Conservation (phyloP, 2,113 vertebrate species). For the Marmota flaviventris region DNA sequence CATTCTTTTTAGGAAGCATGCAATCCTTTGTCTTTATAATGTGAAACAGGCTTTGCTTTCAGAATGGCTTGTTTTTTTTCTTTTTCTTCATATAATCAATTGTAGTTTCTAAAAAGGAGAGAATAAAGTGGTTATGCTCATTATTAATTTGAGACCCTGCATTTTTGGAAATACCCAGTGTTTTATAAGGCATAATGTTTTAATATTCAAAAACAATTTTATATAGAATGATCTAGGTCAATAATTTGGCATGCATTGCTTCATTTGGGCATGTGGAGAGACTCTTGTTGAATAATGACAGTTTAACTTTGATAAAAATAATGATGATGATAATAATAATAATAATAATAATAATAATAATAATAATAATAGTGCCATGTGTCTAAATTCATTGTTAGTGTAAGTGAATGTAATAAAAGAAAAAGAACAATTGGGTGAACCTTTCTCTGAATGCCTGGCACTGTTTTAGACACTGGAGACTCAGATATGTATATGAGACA, state of each 20-base stretch:
- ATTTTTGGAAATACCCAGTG: background rate
- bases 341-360: too few relatives aligned
- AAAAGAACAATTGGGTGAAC: background rate
- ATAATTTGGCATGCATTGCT: background rate
- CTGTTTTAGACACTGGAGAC: background rate
- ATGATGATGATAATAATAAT: too few relatives aligned
- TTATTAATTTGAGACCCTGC: background rate
- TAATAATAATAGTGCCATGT: background rate
- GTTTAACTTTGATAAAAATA: background rate
- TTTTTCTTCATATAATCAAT: background rate
- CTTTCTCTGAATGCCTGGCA: background rate
- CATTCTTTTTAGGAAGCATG: background rate
- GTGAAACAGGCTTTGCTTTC: background rate
- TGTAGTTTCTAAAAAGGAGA: background rate
- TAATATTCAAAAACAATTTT: slow-evolving; percentile 20
- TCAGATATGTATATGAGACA: background rate
- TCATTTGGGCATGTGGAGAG: background rate
- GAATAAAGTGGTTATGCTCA: background rate
- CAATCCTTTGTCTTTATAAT: background rate
- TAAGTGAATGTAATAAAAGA: background rate
- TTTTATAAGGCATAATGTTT: background rate
- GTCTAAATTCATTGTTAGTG: background rate
- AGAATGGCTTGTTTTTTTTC: background rate
- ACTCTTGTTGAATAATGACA: background rate
- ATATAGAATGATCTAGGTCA: background rate